Evolutionary conservation across 1,140 invertebrate species (phyloP).

Genomic region (Zaprionus tsacasi): DNA sequence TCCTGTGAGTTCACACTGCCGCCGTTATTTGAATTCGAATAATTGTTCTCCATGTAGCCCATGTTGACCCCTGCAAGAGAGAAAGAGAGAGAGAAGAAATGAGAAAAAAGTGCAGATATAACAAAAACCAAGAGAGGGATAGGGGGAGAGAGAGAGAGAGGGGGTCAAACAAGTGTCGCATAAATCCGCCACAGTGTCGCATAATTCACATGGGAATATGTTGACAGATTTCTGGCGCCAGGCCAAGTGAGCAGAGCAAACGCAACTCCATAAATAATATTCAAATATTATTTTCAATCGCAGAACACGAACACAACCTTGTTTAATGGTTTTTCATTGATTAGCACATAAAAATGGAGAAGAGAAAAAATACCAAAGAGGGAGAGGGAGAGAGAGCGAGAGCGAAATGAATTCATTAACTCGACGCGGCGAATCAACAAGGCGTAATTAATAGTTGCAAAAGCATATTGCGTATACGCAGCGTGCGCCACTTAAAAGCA

Average conservation of each 20-base stretch:
- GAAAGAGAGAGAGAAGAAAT: constrained; percentile 10
- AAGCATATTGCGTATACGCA: constrained; percentile 63
- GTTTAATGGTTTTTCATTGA: constrained; percentile 62
- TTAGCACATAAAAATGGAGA: constrained; percentile 70
- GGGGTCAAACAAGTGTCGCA: constrained; percentile 38
- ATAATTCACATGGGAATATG: constrained; percentile 36
- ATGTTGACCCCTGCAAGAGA: constrained; percentile 90
- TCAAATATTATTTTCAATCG: constrained; percentile 61
- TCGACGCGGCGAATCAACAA: constrained; percentile 48
- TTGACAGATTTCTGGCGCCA: constrained; percentile 54
- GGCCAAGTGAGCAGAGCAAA: constrained; percentile 48
- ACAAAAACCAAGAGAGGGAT: constrained; percentile 7
- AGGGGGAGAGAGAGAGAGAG: constrained; percentile 15
- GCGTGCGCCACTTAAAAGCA: constrained; percentile 64
- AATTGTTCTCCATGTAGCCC: constrained; percentile 95
- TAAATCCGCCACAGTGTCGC: constrained; percentile 25
- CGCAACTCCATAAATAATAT: constrained; percentile 62
- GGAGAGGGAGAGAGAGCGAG: neutral
- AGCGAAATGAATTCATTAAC: constrained; percentile 64
- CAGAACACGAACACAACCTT: neutral
- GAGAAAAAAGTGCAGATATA: neutral
- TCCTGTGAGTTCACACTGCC: constrained; percentile 97
- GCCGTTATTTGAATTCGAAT: constrained; percentile 96
- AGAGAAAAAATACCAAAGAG: constrained; percentile 6
- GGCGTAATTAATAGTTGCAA: constrained; percentile 69